Percentiles rank a stretch among this genome's conserved stretches.
Conservation (phyloP, 92 coral and sea anemone genomes). For the Umimayanthus chanpuru region DNA sequence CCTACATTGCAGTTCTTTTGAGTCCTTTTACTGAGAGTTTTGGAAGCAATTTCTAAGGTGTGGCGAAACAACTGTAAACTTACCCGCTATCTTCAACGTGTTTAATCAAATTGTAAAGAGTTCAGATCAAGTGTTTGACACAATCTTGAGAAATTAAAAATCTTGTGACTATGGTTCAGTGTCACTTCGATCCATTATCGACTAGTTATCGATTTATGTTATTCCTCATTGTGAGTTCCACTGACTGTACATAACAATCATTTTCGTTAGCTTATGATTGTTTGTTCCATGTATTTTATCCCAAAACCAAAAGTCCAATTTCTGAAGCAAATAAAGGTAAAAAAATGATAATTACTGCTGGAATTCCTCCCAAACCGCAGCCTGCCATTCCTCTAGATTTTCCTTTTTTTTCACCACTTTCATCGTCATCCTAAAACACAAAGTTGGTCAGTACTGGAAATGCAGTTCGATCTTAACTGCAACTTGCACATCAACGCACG, state of each 20-base stretch:
- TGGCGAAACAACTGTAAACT: no score
- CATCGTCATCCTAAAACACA: slow-evolving; percentile 48
- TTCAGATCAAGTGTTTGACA: no score
- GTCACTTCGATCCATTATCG: no score
- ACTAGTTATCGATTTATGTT: not conserved
- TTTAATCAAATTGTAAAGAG: no score
- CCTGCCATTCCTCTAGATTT: slow-evolving; percentile 74
- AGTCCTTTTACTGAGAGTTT: no score
- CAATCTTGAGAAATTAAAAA: no score
- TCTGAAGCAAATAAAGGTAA: not conserved
- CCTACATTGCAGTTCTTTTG: no score
- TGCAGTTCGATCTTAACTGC: not conserved
- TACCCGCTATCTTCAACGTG: no score
- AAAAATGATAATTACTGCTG: slow-evolving; percentile 72
- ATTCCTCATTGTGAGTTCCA: not conserved
- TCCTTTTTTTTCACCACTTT: slow-evolving; percentile 35
- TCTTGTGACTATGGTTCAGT: no score
- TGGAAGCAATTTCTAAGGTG: no score
- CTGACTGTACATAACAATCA: no score
- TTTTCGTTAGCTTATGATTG: not conserved
- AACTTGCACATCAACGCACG: not conserved
- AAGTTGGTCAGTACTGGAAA: slow-evolving; percentile 31
- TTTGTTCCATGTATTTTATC: not conserved
- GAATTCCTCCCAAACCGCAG: slow-evolving; percentile 59
- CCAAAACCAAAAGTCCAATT: not conserved